A percentile compares a stretch with the other conserved stretches of the same genome.
phyloP scores from a whole-genome alignment of 2,888 invertebrate genomes.

The Schizaphis graminum region DNA sequence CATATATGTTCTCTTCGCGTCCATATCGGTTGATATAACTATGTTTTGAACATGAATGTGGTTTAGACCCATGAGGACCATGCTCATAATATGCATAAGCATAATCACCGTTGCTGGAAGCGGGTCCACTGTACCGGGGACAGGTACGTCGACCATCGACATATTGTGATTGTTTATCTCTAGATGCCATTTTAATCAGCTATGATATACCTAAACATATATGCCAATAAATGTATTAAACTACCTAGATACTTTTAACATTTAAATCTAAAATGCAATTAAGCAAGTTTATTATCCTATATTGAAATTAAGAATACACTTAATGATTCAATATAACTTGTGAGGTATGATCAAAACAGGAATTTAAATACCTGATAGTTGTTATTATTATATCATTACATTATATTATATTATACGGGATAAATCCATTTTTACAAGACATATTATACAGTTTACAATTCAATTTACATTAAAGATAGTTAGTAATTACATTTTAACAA shows the following conservation, averaged over 20 bases:
- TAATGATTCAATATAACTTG: background rate
- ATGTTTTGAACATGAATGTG: slow-evolving; percentile 72
- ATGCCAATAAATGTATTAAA: background rate
- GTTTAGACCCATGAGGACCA: slow-evolving; percentile 72
- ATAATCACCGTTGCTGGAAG: slow-evolving; percentile 75
- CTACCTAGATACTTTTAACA: background rate
- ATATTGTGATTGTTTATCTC: slow-evolving; percentile 64
- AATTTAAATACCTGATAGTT: background rate
- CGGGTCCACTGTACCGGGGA: slow-evolving; percentile 51
- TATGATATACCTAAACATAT: slow-evolving; percentile 28
- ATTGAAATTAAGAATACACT: background rate
- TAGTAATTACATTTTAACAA: no score
- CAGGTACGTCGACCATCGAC: slow-evolving; percentile 64
- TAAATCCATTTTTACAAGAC: no score
- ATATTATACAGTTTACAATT: no score
- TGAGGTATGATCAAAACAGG: background rate
- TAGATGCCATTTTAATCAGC: slow-evolving; percentile 62
- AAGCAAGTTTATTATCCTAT: background rate
- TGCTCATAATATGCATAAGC: slow-evolving; percentile 88
- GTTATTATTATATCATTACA: background rate
- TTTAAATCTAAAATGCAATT: background rate
- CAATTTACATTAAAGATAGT: no score
- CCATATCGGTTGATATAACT: slow-evolving; percentile 85
- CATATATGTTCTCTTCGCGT: slow-evolving; percentile 87
- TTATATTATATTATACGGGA: no score